Base-by-base conservation (phyloP, 1,140 invertebrate genomes). In the roundworm (Caenorhabditis elegans) region DNA sequence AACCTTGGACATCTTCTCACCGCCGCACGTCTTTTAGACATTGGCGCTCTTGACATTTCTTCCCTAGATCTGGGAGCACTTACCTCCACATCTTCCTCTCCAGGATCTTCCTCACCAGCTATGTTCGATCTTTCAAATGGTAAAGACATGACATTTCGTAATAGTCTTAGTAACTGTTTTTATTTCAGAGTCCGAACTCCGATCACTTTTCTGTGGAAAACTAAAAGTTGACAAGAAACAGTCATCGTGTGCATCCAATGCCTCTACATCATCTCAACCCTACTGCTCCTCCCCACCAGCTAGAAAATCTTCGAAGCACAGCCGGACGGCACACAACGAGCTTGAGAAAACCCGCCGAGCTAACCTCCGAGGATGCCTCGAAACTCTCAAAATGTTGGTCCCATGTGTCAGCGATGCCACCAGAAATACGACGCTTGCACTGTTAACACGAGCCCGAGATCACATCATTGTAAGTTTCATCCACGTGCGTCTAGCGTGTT, bases 261-360 rank as follows among this genome's bases (percentile, higher is more conserved):
- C 60, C 0, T 70, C 60, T n/a, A 70, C 60, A n/a, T 70, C 60
- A n/a, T 70, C 60, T 28, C 60, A 70, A 24, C 60, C 34, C 10
- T 70, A 70, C 60, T 70, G 60, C n/a, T 43, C 60, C 11, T 70
- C 60, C 2, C 60, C 60, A n/a, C 34, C 60, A 36, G 4, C 60
- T n/a, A 70, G 60, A 70, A 70, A 70, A 17, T 70, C 60, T 8
- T 70, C 60, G 8, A 70, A 70, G 39, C 60, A 70, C 60, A 70
- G 48, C 60, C 89, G 88, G 31, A 87, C 87, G 19, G 88, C 88
- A 28, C 88, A 89, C 82, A 89, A 89, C 51, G 88, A 89, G 65
- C 60, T 89, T n/a, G 88, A 89, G 84, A 89, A 89, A 79, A 89
- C 88, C 28, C 85, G 88, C 24, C 84, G 88, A 36, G 88, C 88